These are phyloP conservation scores for Perca fluviatilis DNA, from an alignment of 2,113 vertebrate species.

Conservation along the genomic window DNA sequence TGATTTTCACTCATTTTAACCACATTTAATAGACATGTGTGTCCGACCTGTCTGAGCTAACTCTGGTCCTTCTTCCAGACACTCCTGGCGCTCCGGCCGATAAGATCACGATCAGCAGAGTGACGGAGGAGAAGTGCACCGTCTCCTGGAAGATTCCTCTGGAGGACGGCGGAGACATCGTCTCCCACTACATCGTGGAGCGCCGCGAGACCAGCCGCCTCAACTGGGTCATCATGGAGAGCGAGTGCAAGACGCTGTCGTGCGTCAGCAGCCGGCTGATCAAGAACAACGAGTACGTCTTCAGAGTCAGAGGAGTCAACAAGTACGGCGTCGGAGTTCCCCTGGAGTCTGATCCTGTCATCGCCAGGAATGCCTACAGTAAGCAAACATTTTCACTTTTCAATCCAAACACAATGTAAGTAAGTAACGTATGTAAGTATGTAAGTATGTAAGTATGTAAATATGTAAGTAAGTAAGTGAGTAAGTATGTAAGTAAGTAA, in stretches of 20 bases:
- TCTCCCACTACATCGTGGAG: conserved; percentile 94
- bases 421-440: no score
- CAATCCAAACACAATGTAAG: no score
- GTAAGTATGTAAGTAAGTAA: no score
- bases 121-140: conserved; percentile 98
- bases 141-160: conserved; percentile 94
- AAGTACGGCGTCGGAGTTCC: conserved; percentile 95
- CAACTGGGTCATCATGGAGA: conserved; percentile 96
- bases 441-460: no score
- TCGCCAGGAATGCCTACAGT: conserved; percentile 98
- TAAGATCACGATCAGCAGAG: conserved; percentile 91
- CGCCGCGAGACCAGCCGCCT: conserved; percentile 98
- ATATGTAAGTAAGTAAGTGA: no score
- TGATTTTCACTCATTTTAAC: no score
- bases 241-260: conserved; percentile 94
- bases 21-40: no score
- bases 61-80: conserved; percentile 80
- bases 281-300: conserved; percentile 98
- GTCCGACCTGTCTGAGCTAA: background rate
- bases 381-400: conserved; percentile 53
- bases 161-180: conserved; percentile 93
- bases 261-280: conserved; percentile 93
- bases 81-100: conserved; percentile 93
- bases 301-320: conserved; percentile 96
- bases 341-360: conserved; percentile 90